Evolutionary conservation across 2,113 vertebrate species (phyloP).

Genomic region (Opisthocomus hoazin): DNA sequence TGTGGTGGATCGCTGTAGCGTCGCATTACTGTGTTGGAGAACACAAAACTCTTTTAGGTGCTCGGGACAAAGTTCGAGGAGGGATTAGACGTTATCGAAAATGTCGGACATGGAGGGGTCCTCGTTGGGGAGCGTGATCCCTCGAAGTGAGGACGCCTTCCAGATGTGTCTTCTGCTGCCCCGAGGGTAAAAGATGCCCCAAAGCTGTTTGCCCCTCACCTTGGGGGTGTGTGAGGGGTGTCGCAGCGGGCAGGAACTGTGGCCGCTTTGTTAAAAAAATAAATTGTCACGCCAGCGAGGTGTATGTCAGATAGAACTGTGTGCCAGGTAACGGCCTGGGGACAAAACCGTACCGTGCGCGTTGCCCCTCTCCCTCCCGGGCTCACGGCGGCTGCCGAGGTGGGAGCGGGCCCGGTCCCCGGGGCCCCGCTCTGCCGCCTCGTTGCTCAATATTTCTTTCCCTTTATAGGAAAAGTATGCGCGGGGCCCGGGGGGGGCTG

Average conservation of each 20-base stretch:
- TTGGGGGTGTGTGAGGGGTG: accelerated
- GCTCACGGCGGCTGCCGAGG: accelerated
- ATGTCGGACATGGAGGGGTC: accelerated
- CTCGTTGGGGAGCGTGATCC: accelerated
- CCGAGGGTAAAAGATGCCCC: neutral
- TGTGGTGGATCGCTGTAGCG: neutral
- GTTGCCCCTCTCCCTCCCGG: neutral
- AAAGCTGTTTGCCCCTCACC: accelerated
- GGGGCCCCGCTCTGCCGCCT: neutral
- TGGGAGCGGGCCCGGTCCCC: neutral
- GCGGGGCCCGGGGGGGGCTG: neutral
- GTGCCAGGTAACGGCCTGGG: neutral
- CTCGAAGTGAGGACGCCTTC: no score
- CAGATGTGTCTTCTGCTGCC: neutral
- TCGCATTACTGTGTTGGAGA: neutral
- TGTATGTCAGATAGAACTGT: neutral
- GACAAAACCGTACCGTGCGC: neutral
- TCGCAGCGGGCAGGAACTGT: accelerated
- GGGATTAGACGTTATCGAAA: accelerated
- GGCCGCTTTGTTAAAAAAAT: neutral
- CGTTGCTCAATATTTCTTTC: neutral
- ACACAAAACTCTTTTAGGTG: neutral
- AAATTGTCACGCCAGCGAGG: accelerated
- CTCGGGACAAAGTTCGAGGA: neutral
- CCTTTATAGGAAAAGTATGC: constrained; percentile 65